Percentiles rank a stretch among this genome's conserved stretches.
Evolutionary conservation across 2,888 invertebrate genomes (phyloP).

Genomic region (Tanypteryx hageni): DNA sequence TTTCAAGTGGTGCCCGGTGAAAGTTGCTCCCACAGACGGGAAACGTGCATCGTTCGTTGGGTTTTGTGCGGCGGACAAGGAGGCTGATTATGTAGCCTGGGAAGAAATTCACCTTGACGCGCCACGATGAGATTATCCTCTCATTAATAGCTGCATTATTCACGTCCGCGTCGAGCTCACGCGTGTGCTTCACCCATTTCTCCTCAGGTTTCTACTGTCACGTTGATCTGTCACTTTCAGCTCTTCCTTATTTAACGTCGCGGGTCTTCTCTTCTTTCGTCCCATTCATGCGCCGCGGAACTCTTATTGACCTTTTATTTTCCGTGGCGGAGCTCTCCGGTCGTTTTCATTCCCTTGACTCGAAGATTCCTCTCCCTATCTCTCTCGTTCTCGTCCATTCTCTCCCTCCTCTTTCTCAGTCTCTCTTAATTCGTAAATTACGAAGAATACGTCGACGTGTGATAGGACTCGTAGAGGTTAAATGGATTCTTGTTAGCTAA

Average conservation of each 20-base stretch:
- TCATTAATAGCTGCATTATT: neutral
- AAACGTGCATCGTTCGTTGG: constrained; percentile 25
- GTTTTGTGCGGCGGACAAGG: constrained; percentile 2
- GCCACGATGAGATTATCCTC: neutral
- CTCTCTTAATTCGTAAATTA: neutral
- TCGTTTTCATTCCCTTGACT: neutral
- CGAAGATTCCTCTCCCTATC: neutral
- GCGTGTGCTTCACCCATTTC: neutral
- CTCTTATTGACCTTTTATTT: constrained; percentile 12
- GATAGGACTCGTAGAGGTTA: neutral
- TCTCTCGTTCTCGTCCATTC: too few species aligned
- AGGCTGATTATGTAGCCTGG: constrained; percentile 37
- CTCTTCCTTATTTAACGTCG: neutral
- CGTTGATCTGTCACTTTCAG: neutral
- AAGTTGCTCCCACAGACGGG: neutral
- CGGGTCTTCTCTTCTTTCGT: neutral
- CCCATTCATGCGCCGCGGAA: neutral
- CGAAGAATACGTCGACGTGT: neutral
- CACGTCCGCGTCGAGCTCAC: neutral
- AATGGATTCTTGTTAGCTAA: neutral
- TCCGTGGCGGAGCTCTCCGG: neutral
- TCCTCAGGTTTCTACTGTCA: neutral
- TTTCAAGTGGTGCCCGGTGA: neutral
- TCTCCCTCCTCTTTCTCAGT: too few species aligned
- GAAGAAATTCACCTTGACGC: constrained; percentile 23